Evolutionary conservation across 2,888 invertebrate genomes (phyloP).

Genomic region (Magallana nippona): DNA sequence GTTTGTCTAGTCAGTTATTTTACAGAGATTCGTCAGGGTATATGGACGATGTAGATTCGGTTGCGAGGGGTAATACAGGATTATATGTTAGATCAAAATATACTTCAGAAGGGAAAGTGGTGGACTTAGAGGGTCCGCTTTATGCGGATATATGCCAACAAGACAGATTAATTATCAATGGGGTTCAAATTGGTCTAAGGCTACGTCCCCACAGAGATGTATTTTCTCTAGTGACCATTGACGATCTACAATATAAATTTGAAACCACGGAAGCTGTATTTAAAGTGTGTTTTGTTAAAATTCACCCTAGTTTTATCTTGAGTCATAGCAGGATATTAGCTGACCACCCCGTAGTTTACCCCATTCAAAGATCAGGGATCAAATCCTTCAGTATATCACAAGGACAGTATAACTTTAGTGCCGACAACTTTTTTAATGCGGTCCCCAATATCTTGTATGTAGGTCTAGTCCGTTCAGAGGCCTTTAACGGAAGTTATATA

Average conservation of each 20-base stretch:
- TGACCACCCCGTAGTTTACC: neutral
- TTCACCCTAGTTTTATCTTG: neutral
- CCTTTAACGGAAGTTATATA: conserved; percentile 8
- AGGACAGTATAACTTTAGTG: too few species aligned
- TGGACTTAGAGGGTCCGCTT: conserved; percentile 44
- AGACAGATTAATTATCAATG: too few species aligned
- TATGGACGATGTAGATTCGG: conserved; percentile 10
- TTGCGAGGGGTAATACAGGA: neutral
- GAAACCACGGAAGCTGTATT: too few species aligned
- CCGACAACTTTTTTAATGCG: too few species aligned
- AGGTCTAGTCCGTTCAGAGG: too few species aligned
- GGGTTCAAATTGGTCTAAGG: conserved; percentile 36
- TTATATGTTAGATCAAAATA: conserved; percentile 30
- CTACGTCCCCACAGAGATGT: too few species aligned
- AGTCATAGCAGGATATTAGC: conserved; percentile 19
- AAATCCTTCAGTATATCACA: neutral
- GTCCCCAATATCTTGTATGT: too few species aligned
- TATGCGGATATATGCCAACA: conserved; percentile 46
- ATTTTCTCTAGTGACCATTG: neutral
- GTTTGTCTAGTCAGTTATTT: neutral
- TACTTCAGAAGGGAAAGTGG: conserved; percentile 34
- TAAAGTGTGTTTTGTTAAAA: too few species aligned
- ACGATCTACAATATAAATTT: neutral
- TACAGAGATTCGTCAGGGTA: neutral
- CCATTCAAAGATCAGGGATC: conserved; percentile 4